Evolutionary conservation across 1,140 invertebrate genomes (phyloP).

Genomic region (Odontomachus brunneus): DNA sequence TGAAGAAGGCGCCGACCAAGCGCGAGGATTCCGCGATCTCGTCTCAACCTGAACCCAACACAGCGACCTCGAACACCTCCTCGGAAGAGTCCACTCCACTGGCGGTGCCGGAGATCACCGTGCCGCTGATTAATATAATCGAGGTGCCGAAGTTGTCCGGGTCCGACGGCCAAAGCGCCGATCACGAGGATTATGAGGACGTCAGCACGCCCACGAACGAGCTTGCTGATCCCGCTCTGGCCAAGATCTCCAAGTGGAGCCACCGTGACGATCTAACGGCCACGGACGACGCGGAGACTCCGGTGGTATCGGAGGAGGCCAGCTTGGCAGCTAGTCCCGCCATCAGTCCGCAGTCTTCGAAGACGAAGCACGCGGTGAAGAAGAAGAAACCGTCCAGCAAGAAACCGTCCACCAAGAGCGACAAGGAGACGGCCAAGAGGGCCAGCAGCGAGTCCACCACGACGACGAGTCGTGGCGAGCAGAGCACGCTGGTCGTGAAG

Average conservation of each 20-base stretch:
- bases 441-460: conserved; percentile 23
- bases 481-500: conserved; percentile 33
- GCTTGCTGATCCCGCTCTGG: not conserved
- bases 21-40: conserved; percentile 30
- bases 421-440: conserved; percentile 63
- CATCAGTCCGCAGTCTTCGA: conserved; percentile 71
- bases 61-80: not conserved
- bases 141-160: not conserved
- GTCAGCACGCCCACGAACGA: conserved; percentile 78
- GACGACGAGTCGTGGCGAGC: too few species aligned
- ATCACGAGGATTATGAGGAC: conserved; percentile 66
- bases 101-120: not conserved
- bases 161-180: conserved; percentile 23
- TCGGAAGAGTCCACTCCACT: conserved; percentile 14
- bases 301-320: conserved; percentile 60
- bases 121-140: conserved; percentile 72
- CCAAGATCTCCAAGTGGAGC: conserved; percentile 81
- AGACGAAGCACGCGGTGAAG: conserved; percentile 74
- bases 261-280: conserved; percentile 78
- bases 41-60: not conserved
- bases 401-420: conserved; percentile 67
- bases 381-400: conserved; percentile 76
- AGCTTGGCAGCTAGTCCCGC: conserved; percentile 51
- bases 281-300: conserved; percentile 70
- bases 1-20: conserved; percentile 45